Conservation (phyloP, 2,797 vertebrate genomes). For the Trichosurus vulpecula region DNA sequence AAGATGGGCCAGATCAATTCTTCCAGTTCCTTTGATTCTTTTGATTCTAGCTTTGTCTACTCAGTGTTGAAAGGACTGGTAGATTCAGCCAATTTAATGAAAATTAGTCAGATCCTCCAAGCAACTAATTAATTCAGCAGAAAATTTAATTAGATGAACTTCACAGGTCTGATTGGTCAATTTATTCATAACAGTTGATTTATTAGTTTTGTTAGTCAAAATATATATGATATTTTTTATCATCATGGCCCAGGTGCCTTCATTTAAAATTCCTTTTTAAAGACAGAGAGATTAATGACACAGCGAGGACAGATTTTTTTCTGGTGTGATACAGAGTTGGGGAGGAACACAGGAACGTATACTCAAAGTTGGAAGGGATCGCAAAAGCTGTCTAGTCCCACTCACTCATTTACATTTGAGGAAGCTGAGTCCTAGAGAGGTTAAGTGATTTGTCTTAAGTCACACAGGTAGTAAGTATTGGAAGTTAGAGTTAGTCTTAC, state of each 20-base stretch:
- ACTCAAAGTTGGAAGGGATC: neutral
- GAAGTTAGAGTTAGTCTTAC: neutral
- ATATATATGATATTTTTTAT: neutral
- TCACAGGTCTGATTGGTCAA: neutral
- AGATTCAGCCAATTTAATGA: neutral
- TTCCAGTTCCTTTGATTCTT: neutral
- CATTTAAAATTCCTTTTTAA: neutral
- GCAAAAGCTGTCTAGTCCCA: neutral
- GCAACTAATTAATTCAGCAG: neutral
- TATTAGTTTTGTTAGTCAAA: neutral
- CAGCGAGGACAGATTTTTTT: neutral
- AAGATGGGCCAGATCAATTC: neutral
- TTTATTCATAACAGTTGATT: neutral
- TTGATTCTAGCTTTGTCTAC: neutral
- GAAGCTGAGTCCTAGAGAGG: neutral
- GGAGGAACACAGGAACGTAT: neutral
- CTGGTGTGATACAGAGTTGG: neutral
- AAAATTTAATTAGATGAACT: constrained; percentile 3
- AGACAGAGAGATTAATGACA: neutral
- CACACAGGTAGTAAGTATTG: neutral
- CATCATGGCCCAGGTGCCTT: neutral
- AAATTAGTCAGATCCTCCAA: constrained; percentile 14
- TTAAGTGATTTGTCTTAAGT: neutral
- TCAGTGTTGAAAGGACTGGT: neutral
- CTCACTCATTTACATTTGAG: neutral